Conservation (phyloP, 1,140 invertebrate species). For the Trachelipus rathkii region DNA sequence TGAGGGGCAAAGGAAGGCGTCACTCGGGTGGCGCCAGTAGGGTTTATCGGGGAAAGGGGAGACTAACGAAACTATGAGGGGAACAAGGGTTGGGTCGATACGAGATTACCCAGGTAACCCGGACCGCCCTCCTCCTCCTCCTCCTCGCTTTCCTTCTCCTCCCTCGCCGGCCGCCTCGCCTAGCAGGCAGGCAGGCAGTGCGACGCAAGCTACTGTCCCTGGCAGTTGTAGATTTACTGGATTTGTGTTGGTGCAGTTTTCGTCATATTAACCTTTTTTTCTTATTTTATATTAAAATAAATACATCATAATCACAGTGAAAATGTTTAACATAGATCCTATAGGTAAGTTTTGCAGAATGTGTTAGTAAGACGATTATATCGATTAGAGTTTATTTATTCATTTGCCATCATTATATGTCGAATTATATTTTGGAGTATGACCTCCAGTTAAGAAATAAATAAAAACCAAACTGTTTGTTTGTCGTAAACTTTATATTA, state of each 20-base stretch:
- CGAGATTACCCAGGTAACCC: slow-evolving; percentile 36
- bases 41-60: slow-evolving; percentile 10
- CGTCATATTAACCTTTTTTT: slow-evolving; percentile 18
- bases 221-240: not conserved
- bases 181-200: not conserved
- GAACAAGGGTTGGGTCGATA: slow-evolving; percentile 27
- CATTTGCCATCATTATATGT: too few species aligned
- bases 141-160: slow-evolving; percentile 34
- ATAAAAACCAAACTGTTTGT: too few species aligned
- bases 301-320: too few species aligned
- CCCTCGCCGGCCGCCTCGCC: not conserved
- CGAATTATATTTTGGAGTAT: too few species aligned
- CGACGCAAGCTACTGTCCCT: not conserved
- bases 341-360: too few species aligned
- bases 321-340: too few species aligned
- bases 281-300: too few species aligned
- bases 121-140: slow-evolving; percentile 29
- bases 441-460: too few species aligned
- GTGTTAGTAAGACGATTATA: too few species aligned
- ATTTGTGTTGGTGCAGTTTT: not conserved
- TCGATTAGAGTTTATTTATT: too few species aligned
- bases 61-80: not conserved
- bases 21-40: slow-evolving; percentile 12
- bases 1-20: slow-evolving; percentile 26
- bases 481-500: too few species aligned